Conservation (phyloP, 2,888 invertebrate species). For the Meteorus colon region DNA sequence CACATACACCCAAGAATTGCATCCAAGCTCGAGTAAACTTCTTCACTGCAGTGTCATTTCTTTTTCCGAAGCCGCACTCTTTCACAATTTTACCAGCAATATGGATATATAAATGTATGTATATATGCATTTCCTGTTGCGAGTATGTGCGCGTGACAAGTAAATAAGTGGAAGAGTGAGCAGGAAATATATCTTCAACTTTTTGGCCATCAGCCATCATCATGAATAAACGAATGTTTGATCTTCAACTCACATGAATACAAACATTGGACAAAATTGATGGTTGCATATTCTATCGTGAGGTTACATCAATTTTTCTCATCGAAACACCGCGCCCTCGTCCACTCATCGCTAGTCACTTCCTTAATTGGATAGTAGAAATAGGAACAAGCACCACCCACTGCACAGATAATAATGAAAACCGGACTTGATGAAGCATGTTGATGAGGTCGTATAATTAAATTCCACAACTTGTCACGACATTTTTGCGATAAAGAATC, state of each 20-base stretch:
- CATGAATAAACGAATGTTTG: constrained; percentile 1
- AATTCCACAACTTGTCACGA: constrained; percentile 5
- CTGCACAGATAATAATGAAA: constrained; percentile 4
- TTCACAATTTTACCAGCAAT: not conserved
- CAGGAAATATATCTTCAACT: not conserved
- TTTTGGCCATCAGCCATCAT: constrained; percentile 5
- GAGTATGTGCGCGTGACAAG: not conserved
- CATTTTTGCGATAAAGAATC: not conserved
- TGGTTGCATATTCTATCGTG: not conserved
- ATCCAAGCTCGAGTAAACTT: not conserved
- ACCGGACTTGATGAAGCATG: not conserved
- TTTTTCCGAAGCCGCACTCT: not conserved
- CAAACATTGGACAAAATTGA: constrained; percentile 6
- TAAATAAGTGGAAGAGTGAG: not conserved
- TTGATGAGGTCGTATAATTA: constrained; percentile 1
- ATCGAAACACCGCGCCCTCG: not conserved
- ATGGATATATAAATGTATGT: not conserved
- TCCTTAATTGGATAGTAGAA: constrained; percentile 1
- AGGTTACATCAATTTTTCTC: not conserved
- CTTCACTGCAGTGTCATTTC: not conserved
- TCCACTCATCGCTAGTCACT: not conserved
- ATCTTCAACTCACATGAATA: not conserved
- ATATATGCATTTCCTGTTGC: not conserved
- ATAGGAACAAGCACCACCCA: not conserved
- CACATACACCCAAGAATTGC: not conserved